Conservation (phyloP, 2,888 invertebrate genomes). For the Drosophila cognata region DNA sequence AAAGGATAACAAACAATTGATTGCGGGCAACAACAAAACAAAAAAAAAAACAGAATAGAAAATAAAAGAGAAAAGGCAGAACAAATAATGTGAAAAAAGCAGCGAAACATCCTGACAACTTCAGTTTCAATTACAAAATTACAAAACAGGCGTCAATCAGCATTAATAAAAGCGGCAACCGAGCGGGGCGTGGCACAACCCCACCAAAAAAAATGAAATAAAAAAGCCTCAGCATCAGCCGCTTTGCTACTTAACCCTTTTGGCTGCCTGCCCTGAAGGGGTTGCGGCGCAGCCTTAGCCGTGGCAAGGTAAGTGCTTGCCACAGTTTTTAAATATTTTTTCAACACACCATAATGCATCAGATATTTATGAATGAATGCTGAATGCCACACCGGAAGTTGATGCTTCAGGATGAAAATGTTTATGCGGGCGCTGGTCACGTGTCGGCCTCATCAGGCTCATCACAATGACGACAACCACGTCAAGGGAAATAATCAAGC, state of each 20-base stretch:
- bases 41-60: constrained; percentile 15
- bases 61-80: constrained; percentile 36
- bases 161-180: constrained; percentile 67
- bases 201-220: neutral
- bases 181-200: constrained; percentile 66
- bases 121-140: constrained; percentile 81
- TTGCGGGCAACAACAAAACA: constrained; percentile 40
- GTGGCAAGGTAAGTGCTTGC: constrained; percentile 69
- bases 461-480: constrained; percentile 38
- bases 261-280: constrained; percentile 51
- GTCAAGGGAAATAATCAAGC: constrained; percentile 82
- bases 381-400: constrained; percentile 72
- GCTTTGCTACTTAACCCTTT: constrained; percentile 77
- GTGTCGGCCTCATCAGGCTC: constrained; percentile 57
- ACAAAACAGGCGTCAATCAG: constrained; percentile 81
- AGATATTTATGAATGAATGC: constrained; percentile 53
- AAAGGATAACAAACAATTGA: constrained; percentile 61
- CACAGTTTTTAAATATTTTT: constrained; percentile 67
- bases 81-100: constrained; percentile 58
- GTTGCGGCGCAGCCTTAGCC: constrained; percentile 33
- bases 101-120: constrained; percentile 51
- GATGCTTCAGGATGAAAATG: constrained; percentile 79
- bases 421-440: constrained; percentile 81
- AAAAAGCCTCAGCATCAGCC: constrained; percentile 39
- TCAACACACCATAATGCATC: constrained; percentile 57